Conservation (phyloP, 2,113 vertebrate species). For the Cichladusa arquata region DNA sequence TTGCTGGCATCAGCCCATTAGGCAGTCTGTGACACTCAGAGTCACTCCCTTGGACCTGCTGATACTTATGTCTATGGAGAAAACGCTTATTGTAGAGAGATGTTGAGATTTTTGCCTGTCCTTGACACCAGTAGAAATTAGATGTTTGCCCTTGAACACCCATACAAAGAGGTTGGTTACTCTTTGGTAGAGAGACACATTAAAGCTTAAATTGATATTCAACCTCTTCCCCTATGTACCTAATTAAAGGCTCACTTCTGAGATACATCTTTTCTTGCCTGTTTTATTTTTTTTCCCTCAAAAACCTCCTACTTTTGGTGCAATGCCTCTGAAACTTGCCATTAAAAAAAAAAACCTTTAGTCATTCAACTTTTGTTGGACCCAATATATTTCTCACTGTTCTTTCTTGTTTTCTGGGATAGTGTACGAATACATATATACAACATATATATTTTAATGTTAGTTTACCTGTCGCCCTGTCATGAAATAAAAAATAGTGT, state of each 20-base stretch:
- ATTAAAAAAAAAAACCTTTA: neutral
- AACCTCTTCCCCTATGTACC: neutral
- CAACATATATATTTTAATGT: neutral
- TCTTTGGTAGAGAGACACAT: neutral
- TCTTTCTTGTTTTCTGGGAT: neutral
- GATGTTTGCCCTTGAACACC: constrained; percentile 7
- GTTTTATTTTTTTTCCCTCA: accelerated
- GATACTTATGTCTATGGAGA: neutral
- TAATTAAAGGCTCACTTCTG: constrained; percentile 13
- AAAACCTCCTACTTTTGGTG: accelerated
- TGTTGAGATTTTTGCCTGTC: neutral
- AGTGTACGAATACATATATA: neutral
- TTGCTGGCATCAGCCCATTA: neutral
- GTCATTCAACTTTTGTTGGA: neutral
- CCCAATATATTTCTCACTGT: neutral
- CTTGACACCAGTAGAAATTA: neutral
- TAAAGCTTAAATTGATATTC: constrained; percentile 12
- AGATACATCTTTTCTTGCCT: neutral
- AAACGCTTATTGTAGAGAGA: neutral
- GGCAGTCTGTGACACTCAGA: neutral
- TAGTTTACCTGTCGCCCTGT: neutral
- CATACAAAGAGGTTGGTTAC: neutral
- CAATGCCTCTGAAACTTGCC: neutral
- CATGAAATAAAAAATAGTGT: neutral
- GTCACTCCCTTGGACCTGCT: neutral